Evolutionary conservation across 2,888 invertebrate species (phyloP), one percentile per base, ranked within the genome.

Genomic region (Pollenia labialis): DNA sequence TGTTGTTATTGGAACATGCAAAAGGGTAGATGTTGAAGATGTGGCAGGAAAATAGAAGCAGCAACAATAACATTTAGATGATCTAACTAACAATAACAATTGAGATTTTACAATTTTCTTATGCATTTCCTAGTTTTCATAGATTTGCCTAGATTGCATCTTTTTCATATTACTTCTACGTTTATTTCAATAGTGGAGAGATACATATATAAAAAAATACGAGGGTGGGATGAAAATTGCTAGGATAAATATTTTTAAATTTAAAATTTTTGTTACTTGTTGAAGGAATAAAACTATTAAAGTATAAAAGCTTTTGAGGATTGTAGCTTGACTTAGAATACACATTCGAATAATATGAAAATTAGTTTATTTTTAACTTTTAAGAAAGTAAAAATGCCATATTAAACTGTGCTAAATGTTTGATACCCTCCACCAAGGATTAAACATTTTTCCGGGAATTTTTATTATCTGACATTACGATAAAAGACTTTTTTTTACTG

Each of bases 41-140:
- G 56, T 48, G 56, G 72, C 54, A 74, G 23, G 7, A 32, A 56
- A 4, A 71, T 16, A 11, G 16, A 50, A 46, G 32, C 3, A 18
- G n/a, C 60, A 74, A 46, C 68, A 56, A 23, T 14, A 75, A 75
- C 74, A 68, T 64, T 81, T 46, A 74, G 80, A 85, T 72, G 66
- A 81, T 76, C 76, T 46, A 68, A 77, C 62, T 85, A 85, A 84
- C 60, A 84, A 85, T 76, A 85, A 81, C 81, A 81, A 85, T 85
- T 81, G 76, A 76, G 76, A 81, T 85, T 85, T 81, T 76, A 81
- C 75, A 85, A 81, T 80, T 76, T 81, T 75, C 85, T 85, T 69
- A 60, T 62, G 54, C 40, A 74, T 69, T 83, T 71, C 32, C 68
- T 62, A 16, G 69, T 76, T 76, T 44, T 46, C 66, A 62, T 40